Base-by-base conservation (phyloP, 2,797 vertebrate species). In the Euphonia xanthogaster region DNA sequence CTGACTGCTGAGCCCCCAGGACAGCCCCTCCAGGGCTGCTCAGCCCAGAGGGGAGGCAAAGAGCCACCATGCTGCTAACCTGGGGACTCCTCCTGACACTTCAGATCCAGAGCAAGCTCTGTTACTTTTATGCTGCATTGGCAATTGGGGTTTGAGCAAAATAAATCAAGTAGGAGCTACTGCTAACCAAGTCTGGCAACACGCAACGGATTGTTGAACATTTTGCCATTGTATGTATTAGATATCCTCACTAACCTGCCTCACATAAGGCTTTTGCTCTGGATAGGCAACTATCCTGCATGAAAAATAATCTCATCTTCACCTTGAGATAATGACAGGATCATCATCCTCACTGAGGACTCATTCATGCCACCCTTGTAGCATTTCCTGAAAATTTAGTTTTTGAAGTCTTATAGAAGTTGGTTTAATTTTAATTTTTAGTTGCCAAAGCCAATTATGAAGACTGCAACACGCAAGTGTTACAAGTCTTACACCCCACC, bases 51-150 rank as follows among this genome's bases (percentile, higher is more conserved):
- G 10, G 8, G 20, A 67, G 48, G 28, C 33, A 67, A 47, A 74
- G 27, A 37, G n/a, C 14, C 57, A 53, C 19, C 14, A 18, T 0
- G 1, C 3, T 76, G 22, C 42, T 42, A 16, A 1, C 0, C 0
- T 1, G 0, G 1, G 3, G n/a, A 30, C 37, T 39, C 18, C 35
- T 86, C 40, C 54, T 19, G 16, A 18, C 3, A 3, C 37, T 28
- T 42, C 27, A 35, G 6, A 57, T 10, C 22, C 35, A 35, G 50
- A 30, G 30, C 21, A 66, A 53, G 10, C 11, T 79, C 50, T 20
- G 9, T 22, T 25, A 31, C 30, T 76, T 82, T 62, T 35, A 19
- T 23, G 39, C 37, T 61, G n/a, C 27, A 6, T 18, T 21, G 37
- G 19, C 17, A 12, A 8, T 2, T n/a, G 10, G 3, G 7, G 8